Evolutionary conservation across 2,888 invertebrate genomes (phyloP).

Genomic region (Diaprepes abbreviatus): DNA sequence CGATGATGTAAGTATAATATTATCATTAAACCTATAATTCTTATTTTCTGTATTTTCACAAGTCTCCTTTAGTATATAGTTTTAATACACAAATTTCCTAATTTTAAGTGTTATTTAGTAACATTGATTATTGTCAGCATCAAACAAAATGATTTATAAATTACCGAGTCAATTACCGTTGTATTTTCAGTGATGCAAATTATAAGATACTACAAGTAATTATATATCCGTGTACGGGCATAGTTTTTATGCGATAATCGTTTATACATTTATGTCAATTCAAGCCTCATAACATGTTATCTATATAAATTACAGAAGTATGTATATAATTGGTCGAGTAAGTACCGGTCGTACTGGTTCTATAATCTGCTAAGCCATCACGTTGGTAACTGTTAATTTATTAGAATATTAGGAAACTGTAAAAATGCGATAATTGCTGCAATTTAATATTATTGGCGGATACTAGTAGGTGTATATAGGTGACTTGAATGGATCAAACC

Average conservation of each 20-base stretch:
- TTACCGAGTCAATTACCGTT: slow-evolving; percentile 3
- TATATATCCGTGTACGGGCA: slow-evolving; percentile 11
- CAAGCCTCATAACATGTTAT: slow-evolving; percentile 22
- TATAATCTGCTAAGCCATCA: slow-evolving; percentile 18
- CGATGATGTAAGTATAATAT: too few species aligned
- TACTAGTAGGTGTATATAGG: too few species aligned
- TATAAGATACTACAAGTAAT: slow-evolving; percentile 13
- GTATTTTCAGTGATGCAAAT: slow-evolving; percentile 6
- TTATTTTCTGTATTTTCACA: too few species aligned
- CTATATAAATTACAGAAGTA: slow-evolving; percentile 30
- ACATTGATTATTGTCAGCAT: background rate
- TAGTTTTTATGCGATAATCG: slow-evolving; percentile 28
- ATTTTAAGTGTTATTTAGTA: too few species aligned
- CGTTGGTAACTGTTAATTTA: slow-evolving; percentile 22
- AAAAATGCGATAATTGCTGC: background rate
- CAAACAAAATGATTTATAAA: background rate
- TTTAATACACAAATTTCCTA: too few species aligned
- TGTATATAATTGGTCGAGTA: slow-evolving; percentile 19
- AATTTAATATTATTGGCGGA: background rate
- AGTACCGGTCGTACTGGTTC: slow-evolving; percentile 27
- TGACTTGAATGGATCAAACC: too few species aligned
- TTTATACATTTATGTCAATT: slow-evolving; percentile 31
- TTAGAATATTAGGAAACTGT: slow-evolving; percentile 12
- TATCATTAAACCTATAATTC: too few species aligned
- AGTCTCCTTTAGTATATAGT: too few species aligned